Evolutionary conservation across 1,140 invertebrate genomes (phyloP), one percentile per base, ranked within the genome.

Genomic region (Solenopsis invicta): DNA sequence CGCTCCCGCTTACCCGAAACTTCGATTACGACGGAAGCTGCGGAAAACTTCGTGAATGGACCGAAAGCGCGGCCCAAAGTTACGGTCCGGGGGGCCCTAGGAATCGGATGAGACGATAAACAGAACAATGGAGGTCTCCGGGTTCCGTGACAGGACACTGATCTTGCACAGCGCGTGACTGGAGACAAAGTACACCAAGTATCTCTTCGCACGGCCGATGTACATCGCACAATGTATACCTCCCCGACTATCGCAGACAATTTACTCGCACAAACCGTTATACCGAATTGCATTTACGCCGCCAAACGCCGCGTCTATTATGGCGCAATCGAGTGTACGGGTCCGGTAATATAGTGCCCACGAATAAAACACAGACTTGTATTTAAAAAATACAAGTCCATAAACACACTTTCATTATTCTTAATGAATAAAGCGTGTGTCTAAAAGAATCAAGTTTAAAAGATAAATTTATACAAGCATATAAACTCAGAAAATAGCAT

Each of bases 21-120:
- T 84, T 84, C 80, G 69, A 84, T 84, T 84, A 84, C 80, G 69
- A 84, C 67, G 80, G 80, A 84, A 75, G 71, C 80, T 75, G 80
- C 54, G 80, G 80, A 84, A 84, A 84, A 84, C 80, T 84, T 84
- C 18, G 41, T 75, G 80, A 84, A 84, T 84, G 54, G 80, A 59
- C 69, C 80, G 45, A 34, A 56, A 62, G 56, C 48, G 67, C 67
- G 80, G 80, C 54, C 80, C 80, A n/a, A 82, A 82, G 80, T 82
- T 82, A 74, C 67, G 80, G 80, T 24, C 67, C 24, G 18, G 34
- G 34, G 77, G 64, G 21, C 16, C 77, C n/a, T n/a, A 74, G 24
- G n/a, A 84, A 84, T 84, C 69, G 80, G 69, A 84, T 75, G 80
- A 84, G 24, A 62, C 69, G 80, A 84, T 84, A 84, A 84, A 84